Evolutionary conservation across 2,797 vertebrate species (phyloP).

Genomic region (Acipenser oxyrinchus): DNA sequence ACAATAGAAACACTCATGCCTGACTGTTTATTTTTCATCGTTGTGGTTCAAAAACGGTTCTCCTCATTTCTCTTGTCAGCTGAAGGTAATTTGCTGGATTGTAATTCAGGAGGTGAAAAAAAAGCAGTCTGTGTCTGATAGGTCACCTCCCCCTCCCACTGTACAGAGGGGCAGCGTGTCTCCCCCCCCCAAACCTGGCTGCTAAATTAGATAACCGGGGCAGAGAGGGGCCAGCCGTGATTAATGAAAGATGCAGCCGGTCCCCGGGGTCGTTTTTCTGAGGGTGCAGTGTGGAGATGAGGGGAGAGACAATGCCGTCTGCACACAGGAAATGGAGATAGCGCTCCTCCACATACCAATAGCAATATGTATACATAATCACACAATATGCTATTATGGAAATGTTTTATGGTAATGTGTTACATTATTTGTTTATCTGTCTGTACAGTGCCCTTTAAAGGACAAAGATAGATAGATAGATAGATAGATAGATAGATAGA

Average conservation of each 20-base stretch:
- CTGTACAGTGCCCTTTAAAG: not conserved
- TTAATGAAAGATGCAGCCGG: constrained; percentile 75
- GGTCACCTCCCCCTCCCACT: constrained; percentile 39
- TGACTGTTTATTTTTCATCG: no score
- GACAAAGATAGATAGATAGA: constrained; percentile 15
- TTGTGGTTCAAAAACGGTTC: constrained; percentile 38
- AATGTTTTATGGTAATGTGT: constrained; percentile 47
- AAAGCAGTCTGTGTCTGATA: constrained; percentile 62
- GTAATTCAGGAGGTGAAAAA: constrained; percentile 68
- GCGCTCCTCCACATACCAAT: constrained; percentile 28
- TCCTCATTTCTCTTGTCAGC: constrained; percentile 74
- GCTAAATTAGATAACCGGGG: constrained; percentile 75
- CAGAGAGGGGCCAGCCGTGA: constrained; percentile 62
- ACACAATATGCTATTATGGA: constrained; percentile 43
- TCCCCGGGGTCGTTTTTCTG: constrained; percentile 56
- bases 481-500: constrained; percentile 38
- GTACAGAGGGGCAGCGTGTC: constrained; percentile 36
- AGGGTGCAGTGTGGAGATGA: constrained; percentile 36
- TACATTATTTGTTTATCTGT: constrained; percentile 19
- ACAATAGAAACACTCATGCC: no score
- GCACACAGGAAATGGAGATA: constrained; percentile 57
- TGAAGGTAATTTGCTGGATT: constrained; percentile 75
- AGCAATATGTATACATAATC: constrained; percentile 47
- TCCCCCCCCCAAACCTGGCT: constrained; percentile 49
- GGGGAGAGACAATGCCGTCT: constrained; percentile 55